Conservation (phyloP, 1,140 invertebrate genomes). For the Drosophila ercepeae region DNA sequence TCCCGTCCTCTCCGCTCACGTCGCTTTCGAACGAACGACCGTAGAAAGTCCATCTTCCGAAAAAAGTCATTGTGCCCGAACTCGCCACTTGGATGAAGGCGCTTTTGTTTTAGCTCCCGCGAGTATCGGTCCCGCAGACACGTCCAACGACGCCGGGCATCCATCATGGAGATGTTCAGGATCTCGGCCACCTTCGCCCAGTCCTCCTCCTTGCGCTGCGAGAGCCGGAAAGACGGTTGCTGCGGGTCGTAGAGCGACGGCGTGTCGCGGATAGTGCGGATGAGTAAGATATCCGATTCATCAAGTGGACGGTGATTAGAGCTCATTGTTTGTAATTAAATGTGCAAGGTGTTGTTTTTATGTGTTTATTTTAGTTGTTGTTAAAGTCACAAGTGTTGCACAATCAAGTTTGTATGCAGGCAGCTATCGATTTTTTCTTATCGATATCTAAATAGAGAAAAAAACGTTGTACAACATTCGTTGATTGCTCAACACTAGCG, state of each 20-base stretch:
- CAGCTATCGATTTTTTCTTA: neutral
- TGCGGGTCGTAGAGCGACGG: slow-evolving; percentile 68
- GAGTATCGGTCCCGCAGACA: slow-evolving; percentile 73
- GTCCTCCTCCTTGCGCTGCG: slow-evolving; percentile 72
- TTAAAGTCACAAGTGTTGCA: neutral
- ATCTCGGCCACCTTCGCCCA: slow-evolving; percentile 64
- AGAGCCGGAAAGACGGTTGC: slow-evolving; percentile 63
- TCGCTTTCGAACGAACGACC: slow-evolving; percentile 69
- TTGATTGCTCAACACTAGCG: slow-evolving; percentile 16
- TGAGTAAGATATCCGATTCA: slow-evolving; percentile 63
- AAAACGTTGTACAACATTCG: neutral
- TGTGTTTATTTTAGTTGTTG: slow-evolving; percentile 11
- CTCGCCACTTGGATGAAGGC: slow-evolving; percentile 65
- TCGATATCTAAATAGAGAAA: neutral
- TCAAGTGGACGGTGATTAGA: slow-evolving; percentile 70
- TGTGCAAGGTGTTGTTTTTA: slow-evolving; percentile 7
- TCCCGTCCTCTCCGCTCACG: slow-evolving; percentile 60
- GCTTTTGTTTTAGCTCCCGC: slow-evolving; percentile 69
- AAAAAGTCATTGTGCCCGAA: slow-evolving; percentile 76
- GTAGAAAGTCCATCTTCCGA: slow-evolving; percentile 73
- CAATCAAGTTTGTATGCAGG: neutral
- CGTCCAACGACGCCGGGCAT: slow-evolving; percentile 73
- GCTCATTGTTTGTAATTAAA: slow-evolving; percentile 48
- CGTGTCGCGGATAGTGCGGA: slow-evolving; percentile 59
- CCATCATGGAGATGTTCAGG: slow-evolving; percentile 58